A percentile compares a stretch with the other conserved stretches of the same genome.
Evolutionary conservation across 2,113 vertebrate species (phyloP).

Genomic region (Furnarius figulus): DNA sequence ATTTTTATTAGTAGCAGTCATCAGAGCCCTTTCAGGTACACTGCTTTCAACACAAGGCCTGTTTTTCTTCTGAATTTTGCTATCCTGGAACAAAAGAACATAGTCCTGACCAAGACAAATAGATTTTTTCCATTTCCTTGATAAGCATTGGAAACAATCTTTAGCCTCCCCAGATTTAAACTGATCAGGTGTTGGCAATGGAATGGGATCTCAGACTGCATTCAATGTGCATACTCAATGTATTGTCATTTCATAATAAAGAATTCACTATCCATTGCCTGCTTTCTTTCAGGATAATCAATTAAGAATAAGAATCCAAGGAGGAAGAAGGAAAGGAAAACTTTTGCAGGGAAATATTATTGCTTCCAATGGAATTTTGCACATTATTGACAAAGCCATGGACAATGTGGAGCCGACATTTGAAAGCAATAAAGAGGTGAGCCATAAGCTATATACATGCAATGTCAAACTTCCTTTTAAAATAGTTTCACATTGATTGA

Average conservation of each 20-base stretch:
- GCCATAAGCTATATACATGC: neutral
- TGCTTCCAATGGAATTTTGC: constrained; percentile 91
- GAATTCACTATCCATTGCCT: neutral
- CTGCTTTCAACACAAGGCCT: neutral
- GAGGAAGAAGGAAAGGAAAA: constrained; percentile 78
- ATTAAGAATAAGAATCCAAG: constrained; percentile 81
- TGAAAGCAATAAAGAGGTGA: constrained; percentile 80
- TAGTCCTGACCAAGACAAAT: neutral
- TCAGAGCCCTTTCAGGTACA: neutral
- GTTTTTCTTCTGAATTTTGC: neutral
- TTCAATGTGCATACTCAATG: neutral
- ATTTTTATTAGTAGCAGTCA: neutral
- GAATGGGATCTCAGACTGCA: neutral
- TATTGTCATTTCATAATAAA: neutral
- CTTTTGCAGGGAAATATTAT: constrained; percentile 81
- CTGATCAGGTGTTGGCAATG: neutral
- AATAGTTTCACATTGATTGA: neutral
- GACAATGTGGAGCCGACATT: constrained; percentile 79
- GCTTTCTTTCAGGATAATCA: constrained; percentile 73
- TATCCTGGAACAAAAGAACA: neutral
- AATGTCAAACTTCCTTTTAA: neutral
- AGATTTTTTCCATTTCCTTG: neutral
- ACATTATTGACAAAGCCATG: constrained; percentile 87
- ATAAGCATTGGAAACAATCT: neutral
- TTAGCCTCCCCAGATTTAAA: neutral